These are phyloP conservation scores for Crax fasciolata DNA, from an alignment of 2,797 vertebrate species.

Conservation along the genomic window DNA sequence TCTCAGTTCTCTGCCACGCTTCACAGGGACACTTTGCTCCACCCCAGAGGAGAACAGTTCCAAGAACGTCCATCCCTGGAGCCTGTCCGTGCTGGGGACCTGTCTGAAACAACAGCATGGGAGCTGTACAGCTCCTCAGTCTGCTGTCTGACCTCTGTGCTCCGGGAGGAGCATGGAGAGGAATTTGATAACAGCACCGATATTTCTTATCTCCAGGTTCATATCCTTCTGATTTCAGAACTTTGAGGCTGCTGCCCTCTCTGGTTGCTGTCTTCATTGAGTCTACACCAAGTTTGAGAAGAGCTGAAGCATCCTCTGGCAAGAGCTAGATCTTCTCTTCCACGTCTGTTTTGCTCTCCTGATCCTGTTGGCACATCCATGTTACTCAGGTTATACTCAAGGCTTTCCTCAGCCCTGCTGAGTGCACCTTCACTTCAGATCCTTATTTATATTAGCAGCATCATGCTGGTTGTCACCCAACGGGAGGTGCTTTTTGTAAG, in stretches of 20 bases:
- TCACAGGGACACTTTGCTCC: slow-evolving; percentile 2
- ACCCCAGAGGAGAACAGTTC: not conserved
- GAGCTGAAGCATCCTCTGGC: not conserved
- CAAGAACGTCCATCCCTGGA: not conserved
- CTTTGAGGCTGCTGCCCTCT: not conserved
- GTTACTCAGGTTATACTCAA: not conserved
- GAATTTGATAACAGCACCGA: not conserved
- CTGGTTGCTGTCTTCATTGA: not conserved
- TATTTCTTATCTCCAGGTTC: not conserved
- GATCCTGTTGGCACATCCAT: not conserved
- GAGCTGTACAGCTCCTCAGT: not conserved
- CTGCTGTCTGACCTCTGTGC: not conserved
- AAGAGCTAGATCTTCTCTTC: not conserved
- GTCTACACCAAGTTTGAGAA: not conserved
- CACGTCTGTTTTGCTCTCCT: not conserved
- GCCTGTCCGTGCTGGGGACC: not conserved
- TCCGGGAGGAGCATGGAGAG: not conserved
- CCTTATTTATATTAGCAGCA: not conserved
- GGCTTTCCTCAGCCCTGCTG: not conserved
- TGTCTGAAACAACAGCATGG: not conserved
- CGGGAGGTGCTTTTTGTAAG: not conserved
- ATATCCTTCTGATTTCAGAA: not conserved
- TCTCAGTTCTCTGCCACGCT: not conserved
- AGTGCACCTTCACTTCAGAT: not conserved
- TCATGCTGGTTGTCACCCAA: not conserved